phyloP scores from a whole-genome alignment of 2,888 invertebrate genomes.

The Noctuana brunneofusca region DNA sequence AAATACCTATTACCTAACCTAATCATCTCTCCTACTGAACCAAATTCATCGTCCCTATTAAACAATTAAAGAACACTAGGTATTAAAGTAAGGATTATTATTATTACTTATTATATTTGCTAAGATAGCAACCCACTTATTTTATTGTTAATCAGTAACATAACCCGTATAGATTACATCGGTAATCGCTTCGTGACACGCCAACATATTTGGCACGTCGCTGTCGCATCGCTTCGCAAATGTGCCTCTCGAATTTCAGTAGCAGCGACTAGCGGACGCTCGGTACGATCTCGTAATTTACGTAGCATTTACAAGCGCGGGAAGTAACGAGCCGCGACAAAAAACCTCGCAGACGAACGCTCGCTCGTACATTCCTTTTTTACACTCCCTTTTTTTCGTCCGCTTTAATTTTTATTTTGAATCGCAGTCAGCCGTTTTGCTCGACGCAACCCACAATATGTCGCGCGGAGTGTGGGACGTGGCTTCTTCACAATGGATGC shows the following conservation, averaged over 20 bases:
- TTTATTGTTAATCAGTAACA: conserved; percentile 1
- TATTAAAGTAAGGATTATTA: too few relatives aligned
- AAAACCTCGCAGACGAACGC: conserved; percentile 49
- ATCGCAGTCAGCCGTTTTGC: conserved; percentile 59
- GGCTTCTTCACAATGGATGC: conserved; percentile 57
- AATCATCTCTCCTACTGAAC: too few relatives aligned
- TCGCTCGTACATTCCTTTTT: conserved; percentile 54
- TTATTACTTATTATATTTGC: background rate
- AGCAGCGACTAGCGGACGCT: conserved; percentile 33
- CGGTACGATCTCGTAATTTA: conserved; percentile 51
- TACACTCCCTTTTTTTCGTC: conserved; percentile 39
- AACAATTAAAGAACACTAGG: too few relatives aligned
- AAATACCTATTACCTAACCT: too few relatives aligned
- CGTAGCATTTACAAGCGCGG: conserved; percentile 50
- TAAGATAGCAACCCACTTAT: too few relatives aligned
- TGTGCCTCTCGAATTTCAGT: conserved; percentile 30
- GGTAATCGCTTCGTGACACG: conserved; percentile 23
- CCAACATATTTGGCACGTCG: conserved; percentile 26
- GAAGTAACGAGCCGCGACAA: conserved; percentile 67
- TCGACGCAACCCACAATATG: conserved; percentile 60
- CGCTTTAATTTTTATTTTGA: conserved; percentile 46
- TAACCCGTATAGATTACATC: conserved; percentile 14
- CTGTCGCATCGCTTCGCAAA: conserved; percentile 13
- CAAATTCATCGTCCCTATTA: too few relatives aligned
- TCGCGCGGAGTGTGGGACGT: conserved; percentile 50